phyloP scores from a whole-genome alignment of 2,888 invertebrate species.

The Oligia fasciuncula region DNA sequence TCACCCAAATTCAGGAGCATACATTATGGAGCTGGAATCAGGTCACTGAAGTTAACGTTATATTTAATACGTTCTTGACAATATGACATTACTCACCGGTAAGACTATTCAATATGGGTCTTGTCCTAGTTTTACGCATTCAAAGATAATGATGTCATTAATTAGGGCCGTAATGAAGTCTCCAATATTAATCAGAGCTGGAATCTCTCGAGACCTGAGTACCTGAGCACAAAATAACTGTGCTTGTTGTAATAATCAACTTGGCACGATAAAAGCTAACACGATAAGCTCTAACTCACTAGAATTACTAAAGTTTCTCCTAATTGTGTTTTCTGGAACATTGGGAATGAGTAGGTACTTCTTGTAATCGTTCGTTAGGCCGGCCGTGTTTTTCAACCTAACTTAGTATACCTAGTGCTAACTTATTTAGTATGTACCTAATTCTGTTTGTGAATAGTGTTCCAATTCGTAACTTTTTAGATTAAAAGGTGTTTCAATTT shows the following conservation, averaged over 20 bases:
- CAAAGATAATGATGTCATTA: not conserved
- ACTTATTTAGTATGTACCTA: slow-evolving; percentile 18
- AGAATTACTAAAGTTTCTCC: slow-evolving; percentile 27
- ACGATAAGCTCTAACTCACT: slow-evolving; percentile 16
- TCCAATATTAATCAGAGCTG: not conserved
- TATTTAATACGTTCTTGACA: not conserved
- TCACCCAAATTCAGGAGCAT: slow-evolving; percentile 7
- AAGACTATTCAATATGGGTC: not conserved
- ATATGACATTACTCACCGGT: not conserved
- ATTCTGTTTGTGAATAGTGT: slow-evolving; percentile 13
- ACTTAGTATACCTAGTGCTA: slow-evolving; percentile 12
- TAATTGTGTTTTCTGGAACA: slow-evolving; percentile 46
- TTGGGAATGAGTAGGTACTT: slow-evolving; percentile 24
- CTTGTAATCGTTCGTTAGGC: slow-evolving; percentile 26
- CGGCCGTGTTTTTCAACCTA: slow-evolving; percentile 8
- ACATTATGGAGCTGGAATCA: slow-evolving; percentile 16
- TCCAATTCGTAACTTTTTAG: not conserved
- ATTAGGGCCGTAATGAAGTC: not conserved
- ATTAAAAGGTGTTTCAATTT: not conserved
- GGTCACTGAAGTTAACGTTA: not conserved
- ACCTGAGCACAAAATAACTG: not conserved
- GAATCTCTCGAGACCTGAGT: not conserved
- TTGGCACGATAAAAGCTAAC: slow-evolving; percentile 16
- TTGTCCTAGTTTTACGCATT: not conserved
- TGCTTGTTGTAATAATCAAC: not conserved